Conservation (phyloP, 1,140 invertebrate species). For the Pectinophora gossypiella region DNA sequence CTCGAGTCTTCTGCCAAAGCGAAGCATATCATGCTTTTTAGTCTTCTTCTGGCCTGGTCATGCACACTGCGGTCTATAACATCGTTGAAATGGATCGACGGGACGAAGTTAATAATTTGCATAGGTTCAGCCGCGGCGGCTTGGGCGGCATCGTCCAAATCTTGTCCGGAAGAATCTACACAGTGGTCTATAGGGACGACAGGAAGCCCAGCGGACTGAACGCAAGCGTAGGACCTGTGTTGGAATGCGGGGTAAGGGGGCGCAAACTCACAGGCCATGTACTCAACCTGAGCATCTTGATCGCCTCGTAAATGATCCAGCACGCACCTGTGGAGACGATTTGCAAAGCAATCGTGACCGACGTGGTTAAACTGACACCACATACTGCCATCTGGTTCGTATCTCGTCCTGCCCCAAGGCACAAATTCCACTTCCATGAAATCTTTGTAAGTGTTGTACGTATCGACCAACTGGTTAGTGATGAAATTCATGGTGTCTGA, state of each 20-base stretch:
- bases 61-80: neutral
- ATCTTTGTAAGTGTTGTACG: constrained; percentile 21
- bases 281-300: constrained; percentile 18
- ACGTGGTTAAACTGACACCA: constrained; percentile 29
- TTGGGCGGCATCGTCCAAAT: constrained; percentile 5
- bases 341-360: constrained; percentile 22
- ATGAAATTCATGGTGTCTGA: constrained; percentile 24
- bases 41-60: neutral
- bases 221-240: constrained; percentile 6
- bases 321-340: constrained; percentile 28
- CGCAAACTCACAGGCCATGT: constrained; percentile 26
- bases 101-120: constrained; percentile 12
- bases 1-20: constrained; percentile 3
- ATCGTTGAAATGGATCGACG: constrained; percentile 11
- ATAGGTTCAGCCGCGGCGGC: constrained; percentile 4
- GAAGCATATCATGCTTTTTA: constrained; percentile 12
- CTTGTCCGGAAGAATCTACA: constrained; percentile 1
- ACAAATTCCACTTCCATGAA: constrained; percentile 26
- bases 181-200: constrained; percentile 10
- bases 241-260: constrained; percentile 2
- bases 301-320: constrained; percentile 15
- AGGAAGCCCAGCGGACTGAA: constrained; percentile 2
- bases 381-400: constrained; percentile 11
- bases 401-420: constrained; percentile 26
- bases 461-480: constrained; percentile 14